Percentiles rank a stretch among this genome's conserved stretches.
Evolutionary conservation across 1,140 invertebrate species (phyloP).

Genomic region (Drosophila paulistorum): DNA sequence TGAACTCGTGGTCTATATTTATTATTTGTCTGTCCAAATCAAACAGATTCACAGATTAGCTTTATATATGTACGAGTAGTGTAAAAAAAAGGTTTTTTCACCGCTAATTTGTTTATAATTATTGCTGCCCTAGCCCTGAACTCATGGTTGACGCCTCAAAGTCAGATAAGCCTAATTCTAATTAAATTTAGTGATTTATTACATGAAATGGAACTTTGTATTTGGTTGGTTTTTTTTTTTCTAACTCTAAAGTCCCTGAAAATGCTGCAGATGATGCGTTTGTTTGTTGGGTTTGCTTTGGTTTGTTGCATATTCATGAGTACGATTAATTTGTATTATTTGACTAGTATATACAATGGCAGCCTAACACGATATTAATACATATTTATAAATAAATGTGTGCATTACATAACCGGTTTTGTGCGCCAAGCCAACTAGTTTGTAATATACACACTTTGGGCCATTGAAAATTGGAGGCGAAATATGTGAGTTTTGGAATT

Average conservation of each 20-base stretch:
- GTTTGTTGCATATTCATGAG: conserved; percentile 19
- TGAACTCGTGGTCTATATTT: background rate
- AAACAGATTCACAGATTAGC: conserved; percentile 4
- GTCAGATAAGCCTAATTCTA: background rate
- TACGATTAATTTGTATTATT: background rate
- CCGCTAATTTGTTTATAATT: conserved; percentile 24
- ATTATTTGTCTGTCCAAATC: conserved; percentile 3
- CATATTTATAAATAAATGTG: background rate
- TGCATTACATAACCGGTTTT: conserved; percentile 39
- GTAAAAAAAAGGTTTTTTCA: background rate
- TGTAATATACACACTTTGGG: conserved; percentile 3
- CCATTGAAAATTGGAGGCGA: no score
- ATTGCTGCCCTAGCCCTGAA: conserved; percentile 14
- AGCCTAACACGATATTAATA: background rate
- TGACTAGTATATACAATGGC: background rate
- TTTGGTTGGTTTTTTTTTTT: no score
- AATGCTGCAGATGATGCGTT: background rate
- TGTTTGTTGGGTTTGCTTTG: background rate
- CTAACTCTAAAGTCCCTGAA: background rate
- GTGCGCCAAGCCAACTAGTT: background rate
- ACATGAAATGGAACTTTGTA: background rate
- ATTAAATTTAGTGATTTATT: conserved; percentile 32
- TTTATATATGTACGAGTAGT: background rate
- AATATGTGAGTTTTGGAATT: background rate
- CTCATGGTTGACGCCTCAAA: background rate